Conservation (phyloP, 2,888 invertebrate species). For the Hydraecia micacea region DNA sequence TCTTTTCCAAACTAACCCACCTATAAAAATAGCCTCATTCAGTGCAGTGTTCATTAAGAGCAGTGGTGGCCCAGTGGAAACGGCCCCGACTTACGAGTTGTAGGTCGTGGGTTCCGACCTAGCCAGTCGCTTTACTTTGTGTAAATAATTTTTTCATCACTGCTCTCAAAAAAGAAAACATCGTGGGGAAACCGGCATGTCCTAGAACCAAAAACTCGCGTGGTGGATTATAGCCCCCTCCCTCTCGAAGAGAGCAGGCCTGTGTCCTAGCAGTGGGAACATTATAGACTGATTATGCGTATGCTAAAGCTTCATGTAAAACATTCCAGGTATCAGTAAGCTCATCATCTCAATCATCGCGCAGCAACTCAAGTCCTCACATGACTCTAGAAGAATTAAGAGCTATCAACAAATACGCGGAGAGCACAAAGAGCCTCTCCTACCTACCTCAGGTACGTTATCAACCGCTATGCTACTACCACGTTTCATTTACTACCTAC, state of each 20-base stretch:
- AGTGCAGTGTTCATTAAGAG: not conserved
- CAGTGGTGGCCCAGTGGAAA: too few relatives aligned
- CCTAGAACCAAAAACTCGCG: too few relatives aligned
- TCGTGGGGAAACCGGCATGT: too few relatives aligned
- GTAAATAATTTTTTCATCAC: too few relatives aligned
- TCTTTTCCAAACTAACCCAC: not conserved
- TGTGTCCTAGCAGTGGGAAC: too few relatives aligned
- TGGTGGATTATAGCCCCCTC: too few relatives aligned
- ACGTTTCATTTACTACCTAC: slow-evolving; percentile 29
- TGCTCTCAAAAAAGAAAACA: too few relatives aligned
- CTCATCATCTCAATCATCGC: slow-evolving; percentile 93
- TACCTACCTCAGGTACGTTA: slow-evolving; percentile 96
- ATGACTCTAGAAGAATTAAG: slow-evolving; percentile 95
- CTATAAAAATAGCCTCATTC: not conserved
- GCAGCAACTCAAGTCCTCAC: slow-evolving; percentile 92
- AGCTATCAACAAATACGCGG: slow-evolving; percentile 96
- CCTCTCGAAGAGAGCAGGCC: too few relatives aligned
- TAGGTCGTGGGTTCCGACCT: too few relatives aligned
- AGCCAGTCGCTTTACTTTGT: too few relatives aligned
- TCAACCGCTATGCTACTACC: slow-evolving; percentile 17
- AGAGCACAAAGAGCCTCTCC: slow-evolving; percentile 97
- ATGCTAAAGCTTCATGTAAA: not conserved
- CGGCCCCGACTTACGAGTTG: too few relatives aligned
- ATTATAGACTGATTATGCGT: too few relatives aligned
- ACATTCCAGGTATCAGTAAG: slow-evolving; percentile 91